Evolutionary conservation across 2,888 invertebrate species (phyloP).

Genomic region (Pristionchus mayeri): DNA sequence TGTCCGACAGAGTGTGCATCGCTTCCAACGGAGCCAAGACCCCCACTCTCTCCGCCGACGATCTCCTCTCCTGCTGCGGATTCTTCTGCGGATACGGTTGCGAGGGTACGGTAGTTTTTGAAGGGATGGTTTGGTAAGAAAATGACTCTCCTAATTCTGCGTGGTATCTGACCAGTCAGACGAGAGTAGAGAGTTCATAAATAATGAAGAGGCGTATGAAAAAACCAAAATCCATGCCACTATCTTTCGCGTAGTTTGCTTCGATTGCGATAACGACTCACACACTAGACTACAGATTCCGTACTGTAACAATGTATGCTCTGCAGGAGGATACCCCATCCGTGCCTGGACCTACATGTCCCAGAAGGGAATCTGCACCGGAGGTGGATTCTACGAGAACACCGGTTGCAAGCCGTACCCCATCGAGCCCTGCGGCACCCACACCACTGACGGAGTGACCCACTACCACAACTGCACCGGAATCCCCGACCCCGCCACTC

Average conservation of each 20-base stretch:
- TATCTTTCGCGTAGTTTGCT: no score
- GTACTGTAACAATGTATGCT: neutral
- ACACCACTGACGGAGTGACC: conserved; percentile 84
- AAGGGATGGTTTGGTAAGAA: neutral
- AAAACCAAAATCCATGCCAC: no score
- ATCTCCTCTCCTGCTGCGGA: conserved; percentile 77
- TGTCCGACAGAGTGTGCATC: conserved; percentile 78
- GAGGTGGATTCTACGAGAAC: conserved; percentile 81
- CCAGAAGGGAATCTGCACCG: conserved; percentile 87
- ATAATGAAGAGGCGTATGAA: no score
- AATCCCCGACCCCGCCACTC: conserved; percentile 82
- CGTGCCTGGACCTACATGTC: conserved; percentile 91
- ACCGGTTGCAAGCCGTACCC: conserved; percentile 84
- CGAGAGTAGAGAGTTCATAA: neutral
- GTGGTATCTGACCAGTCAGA: no score
- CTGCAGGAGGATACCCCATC: conserved; percentile 85
- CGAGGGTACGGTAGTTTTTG: neutral
- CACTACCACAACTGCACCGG: conserved; percentile 72
- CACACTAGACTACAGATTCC: neutral
- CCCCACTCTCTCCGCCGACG: conserved; percentile 78
- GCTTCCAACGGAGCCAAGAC: conserved; percentile 73
- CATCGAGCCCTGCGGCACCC: conserved; percentile 88
- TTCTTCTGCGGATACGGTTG: conserved; percentile 77
- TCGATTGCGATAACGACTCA: neutral
- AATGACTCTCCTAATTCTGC: neutral